Evolutionary conservation across 2,888 invertebrate genomes (phyloP).

Genomic region (Stomorhina lunata): DNA sequence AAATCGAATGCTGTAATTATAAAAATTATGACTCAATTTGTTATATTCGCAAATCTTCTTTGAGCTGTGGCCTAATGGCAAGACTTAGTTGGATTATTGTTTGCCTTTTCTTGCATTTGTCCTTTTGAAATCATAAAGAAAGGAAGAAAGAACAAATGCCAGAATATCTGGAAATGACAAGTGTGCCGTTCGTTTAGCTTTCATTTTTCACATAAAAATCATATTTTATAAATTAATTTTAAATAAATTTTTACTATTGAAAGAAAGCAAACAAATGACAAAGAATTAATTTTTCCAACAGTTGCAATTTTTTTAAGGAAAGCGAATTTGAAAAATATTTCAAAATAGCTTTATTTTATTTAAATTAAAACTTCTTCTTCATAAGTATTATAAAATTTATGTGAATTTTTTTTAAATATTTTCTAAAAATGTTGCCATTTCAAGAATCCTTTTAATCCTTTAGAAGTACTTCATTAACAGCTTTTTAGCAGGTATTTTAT

Average conservation of each 20-base stretch:
- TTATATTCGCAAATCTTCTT: not conserved
- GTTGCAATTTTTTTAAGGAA: not conserved
- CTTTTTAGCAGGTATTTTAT: too few species aligned
- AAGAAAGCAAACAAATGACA: constrained; percentile 30
- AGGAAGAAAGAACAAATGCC: constrained; percentile 6
- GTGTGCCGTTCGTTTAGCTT: constrained; percentile 58
- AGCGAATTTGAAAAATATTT: too few species aligned
- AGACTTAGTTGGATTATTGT: not conserved
- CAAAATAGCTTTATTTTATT: too few species aligned
- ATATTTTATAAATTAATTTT: constrained; percentile 57
- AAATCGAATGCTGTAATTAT: too few species aligned
- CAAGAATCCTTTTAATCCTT: too few species aligned
- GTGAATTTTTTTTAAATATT: too few species aligned
- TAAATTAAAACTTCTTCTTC: too few species aligned
- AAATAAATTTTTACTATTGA: constrained; percentile 48
- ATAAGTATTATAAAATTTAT: too few species aligned
- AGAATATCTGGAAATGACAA: constrained; percentile 60
- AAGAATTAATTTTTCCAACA: not conserved
- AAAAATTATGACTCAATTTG: too few species aligned
- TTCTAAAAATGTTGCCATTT: too few species aligned
- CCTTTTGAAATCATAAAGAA: not conserved
- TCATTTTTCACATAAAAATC: constrained; percentile 61
- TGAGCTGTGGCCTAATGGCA: not conserved
- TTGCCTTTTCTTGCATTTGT: constrained; percentile 14
- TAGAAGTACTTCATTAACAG: too few species aligned